Percentiles rank a stretch among this genome's conserved stretches.
Conservation (phyloP, 2,888 invertebrate species). For the Biston betularia region DNA sequence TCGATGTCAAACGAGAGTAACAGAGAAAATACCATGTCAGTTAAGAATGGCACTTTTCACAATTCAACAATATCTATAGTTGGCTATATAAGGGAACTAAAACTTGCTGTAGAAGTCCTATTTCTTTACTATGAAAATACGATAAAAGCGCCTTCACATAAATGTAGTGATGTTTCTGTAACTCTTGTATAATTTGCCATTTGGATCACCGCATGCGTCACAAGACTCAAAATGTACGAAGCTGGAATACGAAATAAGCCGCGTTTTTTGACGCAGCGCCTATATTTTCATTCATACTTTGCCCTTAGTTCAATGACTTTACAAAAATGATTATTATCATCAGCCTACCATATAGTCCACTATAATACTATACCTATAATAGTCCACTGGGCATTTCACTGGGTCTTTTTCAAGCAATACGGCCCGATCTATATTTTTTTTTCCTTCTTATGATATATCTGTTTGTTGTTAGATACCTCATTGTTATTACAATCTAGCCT, state of each 20-base stretch:
- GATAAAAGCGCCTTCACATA: background rate
- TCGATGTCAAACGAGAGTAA: background rate
- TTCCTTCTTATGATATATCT: too few relatives aligned
- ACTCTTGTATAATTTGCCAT: constrained; percentile 20
- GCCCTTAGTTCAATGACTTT: constrained; percentile 15
- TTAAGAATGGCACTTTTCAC: background rate
- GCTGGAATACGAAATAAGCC: constrained; percentile 24
- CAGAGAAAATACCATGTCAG: constrained; percentile 5
- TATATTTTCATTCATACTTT: constrained; percentile 25
- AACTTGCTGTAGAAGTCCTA: background rate
- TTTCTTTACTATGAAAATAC: background rate
- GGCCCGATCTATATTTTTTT: too few relatives aligned
- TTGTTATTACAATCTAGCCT: too few relatives aligned
- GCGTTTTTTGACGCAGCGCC: constrained; percentile 8
- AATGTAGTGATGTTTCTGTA: too few relatives aligned
- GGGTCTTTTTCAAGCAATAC: too few relatives aligned
- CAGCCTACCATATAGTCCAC: too few relatives aligned
- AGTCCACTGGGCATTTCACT: too few relatives aligned
- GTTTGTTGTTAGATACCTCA: too few relatives aligned
- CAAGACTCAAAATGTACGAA: constrained; percentile 22
- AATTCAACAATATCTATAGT: background rate
- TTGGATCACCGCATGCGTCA: constrained; percentile 31
- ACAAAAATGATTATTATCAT: background rate
- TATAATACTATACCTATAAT: too few relatives aligned
- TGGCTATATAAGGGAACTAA: background rate